phyloP scores from a whole-genome alignment of 2,888 invertebrate genomes.

The Caenorhabditis sinica region DNA sequence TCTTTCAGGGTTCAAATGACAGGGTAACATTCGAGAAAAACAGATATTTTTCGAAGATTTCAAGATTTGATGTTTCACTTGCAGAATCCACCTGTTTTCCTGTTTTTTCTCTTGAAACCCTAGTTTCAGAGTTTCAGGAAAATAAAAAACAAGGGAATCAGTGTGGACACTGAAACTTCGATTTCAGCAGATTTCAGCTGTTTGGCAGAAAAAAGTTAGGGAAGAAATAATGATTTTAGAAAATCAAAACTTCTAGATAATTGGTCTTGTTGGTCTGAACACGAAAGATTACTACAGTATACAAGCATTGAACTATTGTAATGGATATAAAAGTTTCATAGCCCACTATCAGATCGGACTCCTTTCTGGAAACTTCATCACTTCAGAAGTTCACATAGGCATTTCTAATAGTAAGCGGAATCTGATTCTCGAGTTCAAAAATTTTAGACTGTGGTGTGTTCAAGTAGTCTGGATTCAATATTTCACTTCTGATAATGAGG shows the following conservation, averaged over 20 bases:
- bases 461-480: too few relatives aligned
- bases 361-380: too few relatives aligned
- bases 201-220: not conserved
- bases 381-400: too few relatives aligned
- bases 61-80: not conserved
- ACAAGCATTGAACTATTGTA: too few relatives aligned
- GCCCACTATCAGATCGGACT: too few relatives aligned
- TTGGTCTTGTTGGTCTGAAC: not conserved
- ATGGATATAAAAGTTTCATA: too few relatives aligned
- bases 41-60: not conserved
- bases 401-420: too few relatives aligned
- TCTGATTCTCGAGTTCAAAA: too few relatives aligned
- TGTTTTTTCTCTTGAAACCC: not conserved
- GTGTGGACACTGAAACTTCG: not conserved
- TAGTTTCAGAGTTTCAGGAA: not conserved
- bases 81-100: not conserved
- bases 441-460: too few relatives aligned
- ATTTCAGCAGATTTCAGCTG: not conserved
- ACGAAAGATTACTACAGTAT: too few relatives aligned
- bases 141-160: not conserved
- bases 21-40: not conserved
- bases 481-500: too few relatives aligned
- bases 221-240: not conserved
- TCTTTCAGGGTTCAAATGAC: too few relatives aligned
- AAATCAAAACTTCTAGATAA: not conserved